Evolutionary conservation across 2,888 invertebrate genomes (phyloP).

Genomic region (Coelinius sp.): DNA sequence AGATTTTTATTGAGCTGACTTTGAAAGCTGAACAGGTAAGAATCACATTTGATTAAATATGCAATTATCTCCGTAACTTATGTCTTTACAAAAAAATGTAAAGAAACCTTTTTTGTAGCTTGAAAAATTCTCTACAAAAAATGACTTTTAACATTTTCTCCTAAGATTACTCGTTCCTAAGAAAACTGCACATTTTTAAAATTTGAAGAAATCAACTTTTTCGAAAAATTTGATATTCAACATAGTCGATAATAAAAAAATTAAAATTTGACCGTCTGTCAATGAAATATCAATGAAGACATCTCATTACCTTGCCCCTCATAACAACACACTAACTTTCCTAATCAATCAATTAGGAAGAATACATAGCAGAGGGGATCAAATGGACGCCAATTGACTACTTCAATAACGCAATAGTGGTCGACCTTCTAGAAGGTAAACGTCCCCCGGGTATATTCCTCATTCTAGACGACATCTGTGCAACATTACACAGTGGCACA

Average conservation of each 20-base stretch:
- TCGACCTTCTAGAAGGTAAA: slow-evolving; percentile 78
- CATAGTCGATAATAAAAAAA: not conserved
- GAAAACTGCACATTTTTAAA: too few species aligned
- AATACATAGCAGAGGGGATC: slow-evolving; percentile 78
- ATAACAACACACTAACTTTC: not conserved
- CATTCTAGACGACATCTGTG: slow-evolving; percentile 79
- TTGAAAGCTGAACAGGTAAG: slow-evolving; percentile 79
- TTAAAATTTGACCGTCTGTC: not conserved
- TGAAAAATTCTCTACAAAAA: too few species aligned
- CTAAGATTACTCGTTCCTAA: too few species aligned
- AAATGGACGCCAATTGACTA: slow-evolving; percentile 79
- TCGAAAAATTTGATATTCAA: too few species aligned
- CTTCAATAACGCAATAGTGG: slow-evolving; percentile 79
- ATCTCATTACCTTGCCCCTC: not conserved
- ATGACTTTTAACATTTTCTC: too few species aligned
- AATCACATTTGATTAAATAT: not conserved
- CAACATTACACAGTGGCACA: slow-evolving; percentile 78
- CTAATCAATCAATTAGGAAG: slow-evolving; percentile 71
- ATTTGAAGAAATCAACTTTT: too few species aligned
- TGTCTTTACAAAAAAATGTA: too few species aligned
- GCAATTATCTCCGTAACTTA: too few species aligned
- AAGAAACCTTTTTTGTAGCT: too few species aligned
- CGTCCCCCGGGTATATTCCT: slow-evolving; percentile 78
- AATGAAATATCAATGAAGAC: not conserved
- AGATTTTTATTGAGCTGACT: slow-evolving; percentile 81